Conservation (phyloP, 53 echinoderm and acorn worm species). For the Paracentrotus lividus region DNA sequence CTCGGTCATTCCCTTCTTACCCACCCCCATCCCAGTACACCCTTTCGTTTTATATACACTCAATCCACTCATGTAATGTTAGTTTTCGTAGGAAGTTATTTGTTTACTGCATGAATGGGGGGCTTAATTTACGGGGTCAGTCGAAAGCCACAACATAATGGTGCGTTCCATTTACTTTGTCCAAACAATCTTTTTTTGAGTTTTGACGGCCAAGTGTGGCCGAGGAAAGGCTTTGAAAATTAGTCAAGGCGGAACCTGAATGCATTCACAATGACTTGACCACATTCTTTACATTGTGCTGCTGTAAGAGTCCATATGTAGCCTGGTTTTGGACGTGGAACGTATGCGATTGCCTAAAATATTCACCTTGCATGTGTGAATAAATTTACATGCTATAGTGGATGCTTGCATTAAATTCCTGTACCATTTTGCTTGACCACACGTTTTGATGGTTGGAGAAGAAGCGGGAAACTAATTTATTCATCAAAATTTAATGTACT, state of each 20-base stretch:
- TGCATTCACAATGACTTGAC: slow-evolving; percentile 43
- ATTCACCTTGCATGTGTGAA: too few relatives aligned
- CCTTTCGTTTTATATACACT: neutral
- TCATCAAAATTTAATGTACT: neutral
- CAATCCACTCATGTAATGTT: slow-evolving; percentile 51
- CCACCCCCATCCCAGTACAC: neutral
- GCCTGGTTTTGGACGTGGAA: too few relatives aligned
- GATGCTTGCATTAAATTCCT: too few relatives aligned
- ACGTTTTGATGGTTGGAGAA: neutral
- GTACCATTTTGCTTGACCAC: slow-evolving; percentile 4
- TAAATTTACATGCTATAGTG: too few relatives aligned
- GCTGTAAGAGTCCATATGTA: too few relatives aligned
- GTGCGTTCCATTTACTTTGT: neutral
- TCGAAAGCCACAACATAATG: slow-evolving; percentile 35
- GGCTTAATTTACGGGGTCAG: slow-evolving; percentile 69
- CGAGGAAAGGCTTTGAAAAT: slow-evolving; percentile 39
- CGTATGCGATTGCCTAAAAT: too few relatives aligned
- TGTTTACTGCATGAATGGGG: slow-evolving; percentile 63
- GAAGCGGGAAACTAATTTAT: neutral
- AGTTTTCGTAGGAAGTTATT: slow-evolving; percentile 62
- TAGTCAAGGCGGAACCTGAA: slow-evolving; percentile 52
- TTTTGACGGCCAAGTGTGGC: slow-evolving; percentile 39
- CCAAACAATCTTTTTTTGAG: slow-evolving; percentile 12
- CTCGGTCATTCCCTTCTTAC: neutral
- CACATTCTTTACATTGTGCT: slow-evolving; percentile 8